Evolutionary conservation across 2,888 invertebrate genomes (phyloP), one percentile per base, ranked within the genome.

Genomic region (Bhutanitis thaidina): DNA sequence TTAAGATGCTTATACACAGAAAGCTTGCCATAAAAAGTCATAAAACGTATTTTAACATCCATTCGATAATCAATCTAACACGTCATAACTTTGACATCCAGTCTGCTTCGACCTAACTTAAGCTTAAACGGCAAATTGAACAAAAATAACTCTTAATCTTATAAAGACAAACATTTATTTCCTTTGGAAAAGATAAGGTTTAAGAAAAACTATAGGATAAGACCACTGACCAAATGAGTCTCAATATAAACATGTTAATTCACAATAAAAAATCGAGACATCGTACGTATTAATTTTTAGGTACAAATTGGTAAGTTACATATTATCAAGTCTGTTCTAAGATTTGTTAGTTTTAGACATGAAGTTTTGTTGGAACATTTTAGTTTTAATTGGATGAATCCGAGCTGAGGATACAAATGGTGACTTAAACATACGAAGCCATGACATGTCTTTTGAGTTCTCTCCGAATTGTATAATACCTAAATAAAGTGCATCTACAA

Each of bases 11-110:
- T 77, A 78, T 77, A 80, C 73, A 77, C 75, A 79, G 74, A 80
- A 77, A 80, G 80, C 80, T 81, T 75, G 76, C 69, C 84, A 79
- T 87, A 84, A 88, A 87, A 84, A 82, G 80, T 82, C 83, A 72
- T 88, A 88, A 90, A 89, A 83, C 78, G 80, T 81, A 87, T 90
- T 90, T 90, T 90, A 90, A 89, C 90, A 90, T 89, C 85, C 86
- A 88, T 84, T 85, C 75, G 90, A 90, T 90, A 90, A 90, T 90
- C 90, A 90, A 90, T 90, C 90, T 88, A 90, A 90, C 89, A 88
- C 89, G 87, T 90, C 88, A 88, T 90, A 90, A 88, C 85, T 89
- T 89, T 89, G 89, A 89, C 87, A 87, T 87, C 80, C 86, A 84
- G 79, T 65, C 74, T 74, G 81, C 63, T 69, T 77, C 83, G 74